Base-by-base conservation (phyloP, 2,888 invertebrate species). In the Adineta ricciae region DNA sequence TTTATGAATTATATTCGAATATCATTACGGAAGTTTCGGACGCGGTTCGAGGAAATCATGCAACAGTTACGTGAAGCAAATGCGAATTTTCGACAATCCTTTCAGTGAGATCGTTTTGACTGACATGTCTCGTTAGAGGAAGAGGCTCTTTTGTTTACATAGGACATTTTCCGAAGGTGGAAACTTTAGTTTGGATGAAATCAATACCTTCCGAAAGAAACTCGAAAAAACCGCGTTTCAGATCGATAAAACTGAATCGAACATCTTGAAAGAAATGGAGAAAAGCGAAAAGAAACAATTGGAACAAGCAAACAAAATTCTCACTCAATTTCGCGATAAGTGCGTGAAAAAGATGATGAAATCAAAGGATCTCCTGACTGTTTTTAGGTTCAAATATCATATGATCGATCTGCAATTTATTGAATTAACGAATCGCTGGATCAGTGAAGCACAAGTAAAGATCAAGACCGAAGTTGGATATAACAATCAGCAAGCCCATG, bases 141-240 rank as follows among this genome's bases (percentile, higher is more conserved):
- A 32, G 27, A 5, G 14, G 2, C 0, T 82, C 4, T 83, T 24
- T 36, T 32, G 24, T 32, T 32, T 38, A 85, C 84, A 21, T 86
- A 90, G 89, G 86, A 86, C 90, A 38, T 90, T 90, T 87, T 90
- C 90, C 84, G 90, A 90, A 87, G 90, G 90, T 83, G 90, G 90
- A 36, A 90, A 90, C 86, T 90, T 90, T 86, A 90, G 90, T 86
- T 89, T 90, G 0, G 89, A 90, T 86, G 90, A 90, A 87, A 89
- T 90, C 46, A 89, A 89, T n/a, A 88, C 89, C 27, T 90, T 89
- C 86, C 87, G 89, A 56, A 90, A 89, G 86, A 87, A 88, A 32
- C 87, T 90, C 85, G 90, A 90, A 86, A 89, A 89, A 86, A 88
- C 90, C 88, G 88, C 89, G 14, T 87, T 88, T 84, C 89, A 89